Base-by-base conservation (phyloP, 2,888 invertebrate species). In the Heliconius hortense region DNA sequence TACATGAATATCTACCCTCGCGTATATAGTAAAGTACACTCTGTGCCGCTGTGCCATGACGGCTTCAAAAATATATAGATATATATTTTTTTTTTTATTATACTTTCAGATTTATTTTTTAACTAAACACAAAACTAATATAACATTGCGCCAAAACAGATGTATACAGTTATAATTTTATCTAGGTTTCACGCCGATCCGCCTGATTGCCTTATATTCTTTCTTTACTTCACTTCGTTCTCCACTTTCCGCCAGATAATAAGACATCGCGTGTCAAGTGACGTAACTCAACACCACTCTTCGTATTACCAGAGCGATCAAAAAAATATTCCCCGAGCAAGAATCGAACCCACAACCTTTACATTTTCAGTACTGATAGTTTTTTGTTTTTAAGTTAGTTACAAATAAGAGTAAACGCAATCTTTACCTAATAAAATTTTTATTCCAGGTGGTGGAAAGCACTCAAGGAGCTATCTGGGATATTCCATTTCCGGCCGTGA, bases 401-500 rank as follows among this genome's bases (percentile, higher is more conserved):
- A 59, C 4, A 59, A 24, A n/a, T 59, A 59, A 24, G 21, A n/a
- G 13, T 48, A n/a, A n/a, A 11, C 11, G 11, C 24, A 59, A 59
- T 24, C 8, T 31, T 64, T 35, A 11, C 5, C 31, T n/a, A 13
- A 64, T 53, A 48, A 2, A 62, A 67, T 59, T 72, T 56, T 35
- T 76, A 68, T 85, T 84, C 24, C 77, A 94, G 94, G 93, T 94
- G 4, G 94, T 95, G 79, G 95, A 95, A 79, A 95, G 95, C 66
- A 96, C 95, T 0, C 95, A 96, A 82, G 93, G 95, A 75, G 95
- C 95, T 0, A 95, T 96, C 74, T 96, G 96, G 95, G 95, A 95
- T 81, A 95, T 95, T 67, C 94, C 95, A 0, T 96, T 96, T 85
- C 96, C 96, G 13, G 95, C 95, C 0, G 94, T 96, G 0, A 96